Conservation (phyloP, 1,140 invertebrate species). For the Kradibia gibbosae region DNA sequence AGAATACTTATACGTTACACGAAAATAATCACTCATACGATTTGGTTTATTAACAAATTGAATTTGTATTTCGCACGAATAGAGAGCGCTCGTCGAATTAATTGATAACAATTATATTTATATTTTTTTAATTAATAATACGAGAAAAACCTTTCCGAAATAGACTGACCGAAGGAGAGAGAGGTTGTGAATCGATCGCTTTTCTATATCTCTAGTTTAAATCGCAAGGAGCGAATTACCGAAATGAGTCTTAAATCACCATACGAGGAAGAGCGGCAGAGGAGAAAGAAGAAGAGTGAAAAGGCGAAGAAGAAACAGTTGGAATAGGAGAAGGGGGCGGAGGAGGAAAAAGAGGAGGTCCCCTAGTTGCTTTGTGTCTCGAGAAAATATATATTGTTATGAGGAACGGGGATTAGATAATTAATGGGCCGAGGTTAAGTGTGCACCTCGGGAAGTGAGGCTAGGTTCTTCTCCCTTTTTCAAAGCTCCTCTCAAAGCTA, state of each 20-base stretch:
- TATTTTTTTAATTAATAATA: too few relatives aligned
- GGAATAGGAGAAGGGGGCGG: background rate
- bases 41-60: too few relatives aligned
- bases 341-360: background rate
- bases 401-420: conserved; percentile 55
- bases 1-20: too few relatives aligned
- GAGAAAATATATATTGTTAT: conserved; percentile 54
- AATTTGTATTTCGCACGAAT: too few relatives aligned
- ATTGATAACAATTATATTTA: too few relatives aligned
- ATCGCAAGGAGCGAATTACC: background rate
- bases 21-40: too few relatives aligned
- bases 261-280: background rate
- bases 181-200: too few relatives aligned
- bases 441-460: background rate
- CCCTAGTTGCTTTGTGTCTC: background rate
- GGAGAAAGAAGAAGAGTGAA: background rate
- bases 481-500: background rate
- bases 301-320: background rate
- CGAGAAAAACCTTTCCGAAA: too few relatives aligned
- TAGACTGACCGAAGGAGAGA: too few relatives aligned
- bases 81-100: too few relatives aligned
- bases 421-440: conserved; percentile 54
- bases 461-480: conserved; percentile 31
- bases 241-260: background rate
- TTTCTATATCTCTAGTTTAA: background rate